phyloP scores from a whole-genome alignment of 2,888 invertebrate genomes.

The Pyrochroa serraticornis region DNA sequence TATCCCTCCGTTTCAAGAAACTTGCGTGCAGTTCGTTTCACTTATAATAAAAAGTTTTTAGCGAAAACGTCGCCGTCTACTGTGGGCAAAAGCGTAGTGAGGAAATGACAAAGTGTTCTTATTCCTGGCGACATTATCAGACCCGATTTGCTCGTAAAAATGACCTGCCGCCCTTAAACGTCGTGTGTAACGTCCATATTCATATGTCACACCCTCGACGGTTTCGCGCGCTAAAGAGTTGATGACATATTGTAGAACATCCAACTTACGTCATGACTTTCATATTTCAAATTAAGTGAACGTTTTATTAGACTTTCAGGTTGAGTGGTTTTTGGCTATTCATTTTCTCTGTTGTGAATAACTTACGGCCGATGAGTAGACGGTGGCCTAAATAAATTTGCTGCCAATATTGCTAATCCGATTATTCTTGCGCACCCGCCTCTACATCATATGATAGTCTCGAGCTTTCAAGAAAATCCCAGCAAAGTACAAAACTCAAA shows the following conservation, averaged over 20 bases:
- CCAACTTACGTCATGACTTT: conserved; percentile 45
- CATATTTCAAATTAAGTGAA: conserved; percentile 47
- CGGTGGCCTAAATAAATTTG: conserved; percentile 14
- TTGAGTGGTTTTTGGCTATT: conserved; percentile 26
- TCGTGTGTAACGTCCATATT: conserved; percentile 48
- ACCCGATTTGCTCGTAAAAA: conserved; percentile 42
- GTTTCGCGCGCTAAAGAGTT: conserved; percentile 40
- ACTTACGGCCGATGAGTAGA: conserved; percentile 19
- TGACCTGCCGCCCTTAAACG: conserved; percentile 44
- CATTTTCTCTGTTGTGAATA: conserved; percentile 24
- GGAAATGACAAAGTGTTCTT: conserved; percentile 43
- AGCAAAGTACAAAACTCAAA: no score
- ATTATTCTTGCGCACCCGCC: conserved; percentile 5
- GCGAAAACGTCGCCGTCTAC: conserved; percentile 12
- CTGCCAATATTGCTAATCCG: conserved; percentile 10
- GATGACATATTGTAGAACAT: conserved; percentile 48
- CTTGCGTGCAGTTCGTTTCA: conserved; percentile 12
- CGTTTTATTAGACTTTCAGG: conserved; percentile 42
- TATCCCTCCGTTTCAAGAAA: conserved; percentile 3
- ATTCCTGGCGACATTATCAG: conserved; percentile 43
- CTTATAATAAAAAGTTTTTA: conserved; percentile 26
- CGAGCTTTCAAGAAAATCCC: no score
- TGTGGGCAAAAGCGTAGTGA: conserved; percentile 17
- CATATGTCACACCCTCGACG: conserved; percentile 46
- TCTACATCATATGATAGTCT: no score